A percentile compares a stretch with the other conserved stretches of the same genome.
These are phyloP conservation scores for Motacilla alba DNA, from an alignment of 2,113 vertebrate genomes.

Conservation along the genomic window DNA sequence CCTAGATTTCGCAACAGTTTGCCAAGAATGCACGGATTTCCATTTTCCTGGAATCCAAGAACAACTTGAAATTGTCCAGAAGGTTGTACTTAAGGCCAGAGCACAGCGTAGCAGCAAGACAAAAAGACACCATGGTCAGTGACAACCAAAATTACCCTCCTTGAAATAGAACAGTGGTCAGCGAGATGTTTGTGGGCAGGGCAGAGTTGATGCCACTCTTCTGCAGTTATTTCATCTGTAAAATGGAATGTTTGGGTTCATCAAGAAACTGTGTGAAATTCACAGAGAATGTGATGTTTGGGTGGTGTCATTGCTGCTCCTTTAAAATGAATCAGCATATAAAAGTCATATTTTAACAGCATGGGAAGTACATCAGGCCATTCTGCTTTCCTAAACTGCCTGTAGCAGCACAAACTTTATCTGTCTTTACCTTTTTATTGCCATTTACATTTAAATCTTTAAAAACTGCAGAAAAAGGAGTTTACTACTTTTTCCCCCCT, in stretches of 20 bases:
- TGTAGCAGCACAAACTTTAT: not conserved
- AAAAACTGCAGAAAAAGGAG: not conserved
- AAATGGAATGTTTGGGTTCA: not conserved
- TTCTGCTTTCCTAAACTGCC: not conserved
- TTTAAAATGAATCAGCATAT: not conserved
- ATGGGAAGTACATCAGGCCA: not conserved
- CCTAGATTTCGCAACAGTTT: slow-evolving; percentile 93
- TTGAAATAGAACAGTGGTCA: slow-evolving; percentile 13
- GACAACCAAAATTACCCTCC: slow-evolving; percentile 15
- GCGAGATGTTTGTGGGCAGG: not conserved
- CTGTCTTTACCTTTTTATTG: not conserved
- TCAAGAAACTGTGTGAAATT: not conserved
- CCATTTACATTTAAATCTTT: not conserved
- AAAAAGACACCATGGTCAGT: slow-evolving; percentile 81
- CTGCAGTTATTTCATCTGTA: not conserved
- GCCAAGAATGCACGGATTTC: slow-evolving; percentile 95
- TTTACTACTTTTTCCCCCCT: fast-evolving
- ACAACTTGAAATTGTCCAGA: slow-evolving; percentile 89
- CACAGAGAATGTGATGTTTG: not conserved
- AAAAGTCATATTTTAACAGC: not conserved
- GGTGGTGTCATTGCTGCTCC: not conserved
- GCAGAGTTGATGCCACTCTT: not conserved
- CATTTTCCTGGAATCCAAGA: slow-evolving; percentile 88
- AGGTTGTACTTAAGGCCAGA: slow-evolving; percentile 91
- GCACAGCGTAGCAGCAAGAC: slow-evolving; percentile 79